Evolutionary conservation across 2,113 vertebrate genomes (phyloP).

Genomic region (Vidua chalybeata): DNA sequence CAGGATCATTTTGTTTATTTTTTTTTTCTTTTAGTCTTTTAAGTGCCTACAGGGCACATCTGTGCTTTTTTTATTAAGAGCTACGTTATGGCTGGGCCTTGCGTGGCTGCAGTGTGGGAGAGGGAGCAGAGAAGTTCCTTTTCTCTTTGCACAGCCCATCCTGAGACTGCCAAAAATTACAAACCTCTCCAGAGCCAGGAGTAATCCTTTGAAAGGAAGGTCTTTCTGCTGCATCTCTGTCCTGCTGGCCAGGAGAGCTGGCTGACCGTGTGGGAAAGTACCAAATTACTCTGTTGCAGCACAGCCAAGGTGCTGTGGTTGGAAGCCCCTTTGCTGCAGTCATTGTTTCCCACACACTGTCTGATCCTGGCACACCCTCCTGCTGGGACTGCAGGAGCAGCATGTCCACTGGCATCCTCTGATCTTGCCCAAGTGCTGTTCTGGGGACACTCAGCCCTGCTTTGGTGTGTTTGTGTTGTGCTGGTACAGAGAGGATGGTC

Average conservation of each 20-base stretch:
- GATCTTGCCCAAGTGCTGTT: not conserved
- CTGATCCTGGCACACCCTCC: not conserved
- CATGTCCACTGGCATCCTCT: not conserved
- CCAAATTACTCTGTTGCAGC: not conserved
- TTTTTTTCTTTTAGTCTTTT: not conserved
- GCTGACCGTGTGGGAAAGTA: conserved; percentile 42
- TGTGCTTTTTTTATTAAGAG: conserved; percentile 25
- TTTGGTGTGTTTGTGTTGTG: not conserved
- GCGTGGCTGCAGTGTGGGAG: not conserved
- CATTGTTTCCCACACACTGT: not conserved
- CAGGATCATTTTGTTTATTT: not conserved
- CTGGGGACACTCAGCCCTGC: not conserved
- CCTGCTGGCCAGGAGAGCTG: conserved; percentile 1
- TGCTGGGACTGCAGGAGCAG: not conserved
- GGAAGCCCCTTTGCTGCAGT: not conserved
- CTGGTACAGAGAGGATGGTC: not conserved
- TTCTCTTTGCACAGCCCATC: not conserved
- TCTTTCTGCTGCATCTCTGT: conserved; percentile 14
- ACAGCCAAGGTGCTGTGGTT: not conserved
- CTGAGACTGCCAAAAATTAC: conserved; percentile 32
- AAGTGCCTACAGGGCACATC: conserved; percentile 32
- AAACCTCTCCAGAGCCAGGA: not conserved
- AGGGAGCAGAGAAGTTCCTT: not conserved
- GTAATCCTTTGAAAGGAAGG: conserved; percentile 8
- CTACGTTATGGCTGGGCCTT: not conserved